These are phyloP conservation scores for Lytechinus pictus DNA, from an alignment of 35 echinoderm and acorn worm species.

Conservation along the genomic window DNA sequence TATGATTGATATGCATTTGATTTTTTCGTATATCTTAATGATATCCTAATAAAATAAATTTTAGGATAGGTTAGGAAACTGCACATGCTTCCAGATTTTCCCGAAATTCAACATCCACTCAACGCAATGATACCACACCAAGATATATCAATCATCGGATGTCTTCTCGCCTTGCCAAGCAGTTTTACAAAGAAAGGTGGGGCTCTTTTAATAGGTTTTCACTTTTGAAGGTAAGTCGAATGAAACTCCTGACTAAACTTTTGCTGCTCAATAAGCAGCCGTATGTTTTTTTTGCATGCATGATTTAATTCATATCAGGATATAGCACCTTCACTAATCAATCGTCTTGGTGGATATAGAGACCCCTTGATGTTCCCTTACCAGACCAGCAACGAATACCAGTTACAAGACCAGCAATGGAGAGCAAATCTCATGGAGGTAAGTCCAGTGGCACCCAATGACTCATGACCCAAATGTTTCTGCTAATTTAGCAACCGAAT, in stretches of 20 bases:
- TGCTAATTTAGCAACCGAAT: not conserved
- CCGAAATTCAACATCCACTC: not conserved
- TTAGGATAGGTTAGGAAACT: not conserved
- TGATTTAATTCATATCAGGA: not conserved
- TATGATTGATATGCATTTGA: not conserved
- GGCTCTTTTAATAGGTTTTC: not conserved
- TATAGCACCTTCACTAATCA: too few relatives aligned
- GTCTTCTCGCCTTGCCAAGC: not conserved
- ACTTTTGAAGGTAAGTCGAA: not conserved
- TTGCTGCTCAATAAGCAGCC: not conserved
- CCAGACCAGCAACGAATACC: too few relatives aligned
- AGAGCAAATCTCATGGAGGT: too few relatives aligned
- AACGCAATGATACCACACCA: not conserved
- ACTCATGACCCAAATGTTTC: not conserved
- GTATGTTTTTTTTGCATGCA: not conserved
- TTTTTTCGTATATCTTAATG: not conserved
- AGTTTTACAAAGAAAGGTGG: not conserved
- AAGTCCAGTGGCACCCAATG: not conserved
- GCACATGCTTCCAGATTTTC: not conserved
- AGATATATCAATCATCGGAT: not conserved
- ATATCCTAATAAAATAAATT: not conserved
- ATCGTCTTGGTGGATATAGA: too few relatives aligned
- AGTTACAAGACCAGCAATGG: too few relatives aligned
- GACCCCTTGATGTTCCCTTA: too few relatives aligned
- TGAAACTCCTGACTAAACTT: not conserved